These are phyloP conservation scores for Turritopsis rubra DNA, from an alignment of 30 jellyfish, hydroid and myxozoan genomes.

Conservation along the genomic window DNA sequence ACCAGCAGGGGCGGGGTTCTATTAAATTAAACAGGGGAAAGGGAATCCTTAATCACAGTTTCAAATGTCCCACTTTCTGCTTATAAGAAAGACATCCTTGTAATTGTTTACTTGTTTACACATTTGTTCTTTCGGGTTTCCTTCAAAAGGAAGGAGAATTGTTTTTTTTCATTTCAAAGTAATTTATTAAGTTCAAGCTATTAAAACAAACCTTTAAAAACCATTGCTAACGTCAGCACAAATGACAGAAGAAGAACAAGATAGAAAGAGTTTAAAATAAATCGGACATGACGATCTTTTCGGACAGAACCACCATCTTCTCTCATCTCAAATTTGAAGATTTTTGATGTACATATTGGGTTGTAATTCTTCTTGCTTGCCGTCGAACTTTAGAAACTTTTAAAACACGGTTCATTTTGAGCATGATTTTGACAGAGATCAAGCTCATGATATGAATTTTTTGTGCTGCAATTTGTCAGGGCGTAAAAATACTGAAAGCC, in stretches of 20 bases:
- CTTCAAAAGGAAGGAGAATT: too few species aligned
- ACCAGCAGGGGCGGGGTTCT: too few species aligned
- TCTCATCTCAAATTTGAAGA: neutral
- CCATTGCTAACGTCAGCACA: neutral
- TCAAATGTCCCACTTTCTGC: too few species aligned
- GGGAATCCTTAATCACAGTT: too few species aligned
- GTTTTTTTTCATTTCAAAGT: too few species aligned
- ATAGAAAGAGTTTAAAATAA: too few species aligned
- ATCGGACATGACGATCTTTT: neutral
- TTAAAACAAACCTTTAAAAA: neutral
- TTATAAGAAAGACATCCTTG: too few species aligned
- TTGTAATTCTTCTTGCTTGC: neutral
- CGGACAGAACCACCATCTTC: neutral
- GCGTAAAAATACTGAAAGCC: neutral
- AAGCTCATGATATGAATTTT: neutral
- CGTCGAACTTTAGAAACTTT: neutral
- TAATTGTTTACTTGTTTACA: too few species aligned
- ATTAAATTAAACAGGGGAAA: too few species aligned
- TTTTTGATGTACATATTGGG: neutral
- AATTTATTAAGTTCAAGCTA: too few species aligned
- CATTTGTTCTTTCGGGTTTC: too few species aligned
- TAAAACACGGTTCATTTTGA: neutral
- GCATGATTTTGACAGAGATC: neutral
- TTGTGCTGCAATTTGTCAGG: neutral
- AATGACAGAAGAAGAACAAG: neutral